Conservation (phyloP, 1,140 invertebrate species). For the Danaus plexippus region DNA sequence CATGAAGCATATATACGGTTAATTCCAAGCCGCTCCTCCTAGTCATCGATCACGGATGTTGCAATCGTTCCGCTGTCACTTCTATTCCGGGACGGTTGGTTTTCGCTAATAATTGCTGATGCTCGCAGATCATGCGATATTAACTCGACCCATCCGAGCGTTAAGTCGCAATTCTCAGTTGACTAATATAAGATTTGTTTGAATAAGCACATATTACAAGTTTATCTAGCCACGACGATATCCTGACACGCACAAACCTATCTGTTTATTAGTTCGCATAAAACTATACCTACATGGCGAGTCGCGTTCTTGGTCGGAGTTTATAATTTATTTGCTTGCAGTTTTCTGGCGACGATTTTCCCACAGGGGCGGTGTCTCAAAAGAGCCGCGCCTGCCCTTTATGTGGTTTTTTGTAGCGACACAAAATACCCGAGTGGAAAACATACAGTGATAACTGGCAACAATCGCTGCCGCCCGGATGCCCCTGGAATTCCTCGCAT, state of each 20-base stretch:
- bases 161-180: neutral
- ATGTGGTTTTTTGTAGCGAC: constrained; percentile 67
- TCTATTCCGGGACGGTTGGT: constrained; percentile 64
- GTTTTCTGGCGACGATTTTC: constrained; percentile 71
- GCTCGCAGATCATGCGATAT: constrained; percentile 53
- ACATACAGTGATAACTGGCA: constrained; percentile 71
- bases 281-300: constrained; percentile 40
- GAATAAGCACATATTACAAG: constrained; percentile 13
- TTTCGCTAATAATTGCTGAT: constrained; percentile 65
- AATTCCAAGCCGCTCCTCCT: constrained; percentile 35
- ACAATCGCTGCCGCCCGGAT: constrained; percentile 69
- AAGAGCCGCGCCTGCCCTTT: constrained; percentile 66
- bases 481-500: constrained; percentile 63
- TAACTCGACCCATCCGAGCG: constrained; percentile 29
- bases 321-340: constrained; percentile 69
- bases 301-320: constrained; percentile 60
- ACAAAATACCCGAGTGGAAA: constrained; percentile 66
- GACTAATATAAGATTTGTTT: constrained; percentile 1
- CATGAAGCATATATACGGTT: no score
- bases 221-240: constrained; percentile 13
- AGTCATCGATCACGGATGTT: constrained; percentile 62
- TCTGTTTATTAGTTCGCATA: constrained; percentile 37
- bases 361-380: constrained; percentile 68
- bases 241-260: constrained; percentile 13
- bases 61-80: constrained; percentile 68